Conservation (phyloP, 2,113 vertebrate genomes). For the Sander lucioperca region DNA sequence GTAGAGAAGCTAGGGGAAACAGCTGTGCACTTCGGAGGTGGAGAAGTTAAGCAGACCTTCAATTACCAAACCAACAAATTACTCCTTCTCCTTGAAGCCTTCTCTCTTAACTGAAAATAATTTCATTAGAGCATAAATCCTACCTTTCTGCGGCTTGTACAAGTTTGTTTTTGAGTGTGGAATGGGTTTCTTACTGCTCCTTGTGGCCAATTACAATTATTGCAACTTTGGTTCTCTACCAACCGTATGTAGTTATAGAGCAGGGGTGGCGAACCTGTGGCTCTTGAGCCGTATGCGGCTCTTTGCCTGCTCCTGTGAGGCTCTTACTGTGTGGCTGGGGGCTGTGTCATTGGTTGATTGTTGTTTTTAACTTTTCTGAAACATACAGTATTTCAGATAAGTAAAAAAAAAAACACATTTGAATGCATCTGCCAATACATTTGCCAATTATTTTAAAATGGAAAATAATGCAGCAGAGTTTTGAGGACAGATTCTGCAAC, state of each 20-base stretch:
- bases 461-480: too few relatives aligned
- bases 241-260: not conserved
- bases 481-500: too few relatives aligned
- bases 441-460: too few relatives aligned
- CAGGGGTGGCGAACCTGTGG: too few relatives aligned
- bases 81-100: not conserved
- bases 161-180: not conserved
- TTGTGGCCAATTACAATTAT: not conserved
- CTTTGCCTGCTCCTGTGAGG: too few relatives aligned
- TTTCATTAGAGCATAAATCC: not conserved
- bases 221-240: not conserved
- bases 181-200: not conserved
- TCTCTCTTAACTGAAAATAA: not conserved
- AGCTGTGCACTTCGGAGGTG: not conserved
- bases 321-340: too few relatives aligned
- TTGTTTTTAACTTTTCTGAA: too few relatives aligned
- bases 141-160: not conserved
- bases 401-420: too few relatives aligned
- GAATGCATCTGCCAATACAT: too few relatives aligned
- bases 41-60: not conserved
- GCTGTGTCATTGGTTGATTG: too few relatives aligned
- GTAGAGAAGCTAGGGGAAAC: constrained; percentile 12
- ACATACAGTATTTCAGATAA: too few relatives aligned
- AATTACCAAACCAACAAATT: not conserved
- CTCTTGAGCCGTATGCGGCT: too few relatives aligned